phyloP scores from a whole-genome alignment of 2,113 vertebrate genomes.

The Paedocypris sp. region DNA sequence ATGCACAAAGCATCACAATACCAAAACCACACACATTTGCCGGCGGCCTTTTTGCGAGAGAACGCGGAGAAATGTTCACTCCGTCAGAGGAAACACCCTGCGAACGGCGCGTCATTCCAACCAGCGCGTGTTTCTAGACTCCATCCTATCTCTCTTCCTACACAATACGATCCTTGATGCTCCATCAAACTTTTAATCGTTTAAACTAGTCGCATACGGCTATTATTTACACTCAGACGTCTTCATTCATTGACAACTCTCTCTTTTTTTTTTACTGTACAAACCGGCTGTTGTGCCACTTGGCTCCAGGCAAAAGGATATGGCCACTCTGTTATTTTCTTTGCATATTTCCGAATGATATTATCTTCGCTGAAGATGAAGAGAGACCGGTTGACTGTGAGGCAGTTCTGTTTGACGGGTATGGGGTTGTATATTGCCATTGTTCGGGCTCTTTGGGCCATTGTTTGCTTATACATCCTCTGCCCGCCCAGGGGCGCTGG shows the following conservation, averaged over 20 bases:
- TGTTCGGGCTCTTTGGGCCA: slow-evolving; percentile 89
- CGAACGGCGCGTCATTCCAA: neutral
- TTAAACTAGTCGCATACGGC: neutral
- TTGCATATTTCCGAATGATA: slow-evolving; percentile 87
- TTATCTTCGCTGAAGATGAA: slow-evolving; percentile 98
- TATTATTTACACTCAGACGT: too few species aligned
- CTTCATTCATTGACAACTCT: too few species aligned
- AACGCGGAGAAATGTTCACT: neutral
- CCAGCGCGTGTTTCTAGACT: neutral
- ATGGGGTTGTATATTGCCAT: slow-evolving; percentile 99
- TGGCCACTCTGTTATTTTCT: slow-evolving; percentile 89
- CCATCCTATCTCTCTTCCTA: neutral
- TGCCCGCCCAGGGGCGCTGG: slow-evolving; percentile 72
- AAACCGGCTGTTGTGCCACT: too few species aligned
- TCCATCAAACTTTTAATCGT: neutral
- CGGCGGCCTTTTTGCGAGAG: neutral
- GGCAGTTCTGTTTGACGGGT: slow-evolving; percentile 91
- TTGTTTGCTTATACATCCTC: slow-evolving; percentile 86
- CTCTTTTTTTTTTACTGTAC: too few species aligned
- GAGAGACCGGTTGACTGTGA: slow-evolving; percentile 92
- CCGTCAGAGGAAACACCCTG: slow-evolving; percentile 8
- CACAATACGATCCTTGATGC: neutral
- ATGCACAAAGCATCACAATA: neutral
- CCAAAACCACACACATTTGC: neutral
- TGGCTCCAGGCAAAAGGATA: too few species aligned